Percentiles rank a stretch among this genome's conserved stretches.
Evolutionary conservation across 2,888 invertebrate species (phyloP).

Genomic region (Alloscopus bannaensis): DNA sequence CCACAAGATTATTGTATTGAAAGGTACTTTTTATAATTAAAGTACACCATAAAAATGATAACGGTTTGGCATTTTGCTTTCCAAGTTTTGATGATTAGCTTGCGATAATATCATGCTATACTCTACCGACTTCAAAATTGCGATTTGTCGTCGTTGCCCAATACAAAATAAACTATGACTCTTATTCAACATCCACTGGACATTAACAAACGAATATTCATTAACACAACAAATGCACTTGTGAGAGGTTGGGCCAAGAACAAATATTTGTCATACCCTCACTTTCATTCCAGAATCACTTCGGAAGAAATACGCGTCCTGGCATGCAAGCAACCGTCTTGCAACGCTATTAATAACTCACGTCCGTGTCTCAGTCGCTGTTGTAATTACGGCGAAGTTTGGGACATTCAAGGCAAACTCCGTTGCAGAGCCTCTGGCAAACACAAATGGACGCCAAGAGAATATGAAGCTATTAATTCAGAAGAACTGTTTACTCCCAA

Average conservation of each 20-base stretch:
- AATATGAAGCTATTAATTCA: slow-evolving; percentile 4
- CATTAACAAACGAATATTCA: no score
- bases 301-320: slow-evolving; percentile 26
- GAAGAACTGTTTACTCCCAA: background rate
- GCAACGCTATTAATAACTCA: background rate
- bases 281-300: slow-evolving; percentile 14
- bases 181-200: no score
- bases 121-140: no score
- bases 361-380: slow-evolving; percentile 68
- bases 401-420: slow-evolving; percentile 55
- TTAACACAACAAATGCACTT: no score
- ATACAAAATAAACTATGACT: no score
- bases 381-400: slow-evolving; percentile 68
- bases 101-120: no score
- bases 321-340: slow-evolving; percentile 43
- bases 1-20: slow-evolving; percentile 67
- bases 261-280: slow-evolving; percentile 25
- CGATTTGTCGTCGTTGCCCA: no score
- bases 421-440: slow-evolving; percentile 52
- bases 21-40: slow-evolving; percentile 56
- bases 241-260: background rate
- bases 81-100: no score
- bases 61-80: no score
- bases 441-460: slow-evolving; percentile 47
- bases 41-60: no score